phyloP scores from a whole-genome alignment of 2,888 invertebrate genomes.

The Lordiphosa andalusiaca region DNA sequence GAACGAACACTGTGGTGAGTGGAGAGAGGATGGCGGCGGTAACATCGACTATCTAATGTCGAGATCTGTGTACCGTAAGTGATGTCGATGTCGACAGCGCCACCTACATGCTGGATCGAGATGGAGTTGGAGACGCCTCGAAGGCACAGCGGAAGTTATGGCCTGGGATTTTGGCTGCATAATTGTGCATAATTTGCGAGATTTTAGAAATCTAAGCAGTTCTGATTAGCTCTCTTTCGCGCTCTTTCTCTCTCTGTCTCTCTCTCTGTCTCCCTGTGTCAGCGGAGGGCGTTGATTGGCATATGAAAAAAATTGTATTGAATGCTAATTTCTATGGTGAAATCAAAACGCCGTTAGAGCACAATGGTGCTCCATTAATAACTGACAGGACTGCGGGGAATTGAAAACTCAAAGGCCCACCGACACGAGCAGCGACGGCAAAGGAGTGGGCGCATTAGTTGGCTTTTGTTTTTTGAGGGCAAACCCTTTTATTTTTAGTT shows the following conservation, averaged over 20 bases:
- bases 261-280: not conserved
- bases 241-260: not conserved
- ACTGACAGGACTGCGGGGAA: constrained; percentile 57
- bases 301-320: constrained; percentile 60
- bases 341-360: constrained; percentile 68
- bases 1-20: not conserved
- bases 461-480: constrained; percentile 64
- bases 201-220: constrained; percentile 2
- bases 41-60: constrained; percentile 56
- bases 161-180: constrained; percentile 27
- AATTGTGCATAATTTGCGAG: constrained; percentile 59
- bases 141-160: constrained; percentile 36
- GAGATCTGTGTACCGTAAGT: constrained; percentile 55
- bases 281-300: constrained; percentile 71
- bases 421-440: constrained; percentile 12
- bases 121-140: constrained; percentile 3
- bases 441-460: constrained; percentile 68
- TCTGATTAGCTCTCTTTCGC: constrained; percentile 12
- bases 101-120: constrained; percentile 59
- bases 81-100: constrained; percentile 63
- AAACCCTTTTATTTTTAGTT: constrained; percentile 65
- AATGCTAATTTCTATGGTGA: constrained; percentile 75
- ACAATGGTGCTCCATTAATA: constrained; percentile 72
- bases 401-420: constrained; percentile 14
- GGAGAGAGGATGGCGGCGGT: constrained; percentile 5